Conservation (phyloP, 2,113 vertebrate species). For the Cephalopterus ornatus region DNA sequence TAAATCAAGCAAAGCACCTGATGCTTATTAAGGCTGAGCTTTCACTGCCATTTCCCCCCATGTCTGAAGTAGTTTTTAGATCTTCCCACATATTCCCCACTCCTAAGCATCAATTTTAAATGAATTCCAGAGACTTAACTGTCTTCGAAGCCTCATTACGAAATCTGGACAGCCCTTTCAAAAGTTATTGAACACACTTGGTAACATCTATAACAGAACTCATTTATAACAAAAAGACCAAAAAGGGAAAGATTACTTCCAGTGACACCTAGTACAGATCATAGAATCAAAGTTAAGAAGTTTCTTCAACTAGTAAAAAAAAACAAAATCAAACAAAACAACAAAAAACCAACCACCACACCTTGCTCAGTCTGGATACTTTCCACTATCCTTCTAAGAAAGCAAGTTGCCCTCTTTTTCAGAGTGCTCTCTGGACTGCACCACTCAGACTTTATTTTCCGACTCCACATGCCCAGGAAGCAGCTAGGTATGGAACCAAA, state of each 20-base stretch:
- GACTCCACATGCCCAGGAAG: neutral
- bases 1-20: neutral
- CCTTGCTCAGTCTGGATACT: neutral
- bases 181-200: neutral
- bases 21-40: neutral
- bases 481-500: neutral
- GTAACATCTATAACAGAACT: neutral
- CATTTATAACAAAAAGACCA: neutral
- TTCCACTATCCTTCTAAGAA: neutral
- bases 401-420: neutral
- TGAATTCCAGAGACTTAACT: neutral
- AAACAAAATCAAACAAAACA: neutral
- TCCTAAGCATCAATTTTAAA: neutral
- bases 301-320: neutral
- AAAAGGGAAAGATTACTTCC: neutral
- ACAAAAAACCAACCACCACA: neutral
- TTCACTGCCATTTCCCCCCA: neutral
- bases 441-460: neutral
- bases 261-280: neutral
- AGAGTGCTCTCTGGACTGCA: neutral
- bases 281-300: neutral
- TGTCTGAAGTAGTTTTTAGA: neutral
- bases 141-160: neutral
- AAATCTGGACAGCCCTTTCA: neutral
- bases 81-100: neutral